Evolutionary conservation across 2,797 vertebrate genomes (phyloP).

Genomic region (Margarornis squamiger): DNA sequence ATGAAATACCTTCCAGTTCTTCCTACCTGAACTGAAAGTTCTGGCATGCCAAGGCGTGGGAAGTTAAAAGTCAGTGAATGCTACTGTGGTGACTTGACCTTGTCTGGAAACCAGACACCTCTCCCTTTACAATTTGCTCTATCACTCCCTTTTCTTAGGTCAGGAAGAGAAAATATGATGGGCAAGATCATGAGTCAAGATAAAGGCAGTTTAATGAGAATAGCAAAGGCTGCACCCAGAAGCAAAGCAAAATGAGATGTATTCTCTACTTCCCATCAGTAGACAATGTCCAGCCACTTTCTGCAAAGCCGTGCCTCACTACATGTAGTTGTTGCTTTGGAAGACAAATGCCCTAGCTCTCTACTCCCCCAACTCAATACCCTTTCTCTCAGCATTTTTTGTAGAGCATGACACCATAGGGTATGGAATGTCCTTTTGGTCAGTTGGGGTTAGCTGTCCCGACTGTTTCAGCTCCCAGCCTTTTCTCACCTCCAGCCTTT

Average conservation of each 20-base stretch:
- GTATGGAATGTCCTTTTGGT: not conserved
- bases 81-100: not conserved
- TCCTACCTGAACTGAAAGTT: not conserved
- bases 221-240: not conserved
- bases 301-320: not conserved
- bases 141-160: not conserved
- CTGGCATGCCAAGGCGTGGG: not conserved
- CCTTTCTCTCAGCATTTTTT: not conserved
- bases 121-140: rapidly evolving
- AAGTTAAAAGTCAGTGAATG: not conserved
- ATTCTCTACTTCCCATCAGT: not conserved
- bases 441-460: not conserved
- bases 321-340: not conserved
- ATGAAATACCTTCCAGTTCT: not conserved
- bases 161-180: not conserved
- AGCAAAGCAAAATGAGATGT: not conserved
- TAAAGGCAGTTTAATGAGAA: not conserved
- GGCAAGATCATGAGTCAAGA: not conserved
- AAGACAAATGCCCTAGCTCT: not conserved
- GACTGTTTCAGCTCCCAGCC: not conserved
- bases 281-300: not conserved
- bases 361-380: rapidly evolving
- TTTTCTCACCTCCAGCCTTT: not conserved
- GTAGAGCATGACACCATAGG: not conserved
- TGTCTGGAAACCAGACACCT: not conserved